Percentiles rank a stretch among this genome's conserved stretches.
These are phyloP conservation scores for Archips xylosteana DNA, from an alignment of 2,888 invertebrate genomes.

Conservation along the genomic window DNA sequence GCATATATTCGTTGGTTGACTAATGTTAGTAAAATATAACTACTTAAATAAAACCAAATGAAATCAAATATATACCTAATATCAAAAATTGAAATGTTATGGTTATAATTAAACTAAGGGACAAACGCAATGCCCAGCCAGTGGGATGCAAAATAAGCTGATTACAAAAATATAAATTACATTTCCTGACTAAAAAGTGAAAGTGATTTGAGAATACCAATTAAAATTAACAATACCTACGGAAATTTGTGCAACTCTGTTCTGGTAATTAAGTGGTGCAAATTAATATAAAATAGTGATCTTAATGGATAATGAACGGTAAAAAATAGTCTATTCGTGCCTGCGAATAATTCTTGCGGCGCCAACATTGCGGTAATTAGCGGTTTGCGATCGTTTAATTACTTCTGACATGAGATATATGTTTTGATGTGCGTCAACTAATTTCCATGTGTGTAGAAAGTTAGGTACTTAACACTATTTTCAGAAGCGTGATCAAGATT, in stretches of 20 bases:
- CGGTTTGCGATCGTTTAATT: slow-evolving; percentile 34
- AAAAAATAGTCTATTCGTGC: slow-evolving; percentile 34
- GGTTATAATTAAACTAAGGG: too few species aligned
- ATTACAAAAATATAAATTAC: too few species aligned
- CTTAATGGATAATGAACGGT: slow-evolving; percentile 34
- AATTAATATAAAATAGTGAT: slow-evolving; percentile 33
- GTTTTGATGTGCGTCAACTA: neutral
- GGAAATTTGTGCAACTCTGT: neutral
- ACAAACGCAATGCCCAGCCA: too few species aligned
- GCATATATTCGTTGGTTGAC: too few species aligned
- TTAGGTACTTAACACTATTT: neutral
- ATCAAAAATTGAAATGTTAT: too few species aligned
- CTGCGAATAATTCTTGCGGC: slow-evolving; percentile 35
- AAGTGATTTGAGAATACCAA: neutral
- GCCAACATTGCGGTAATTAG: slow-evolving; percentile 36
- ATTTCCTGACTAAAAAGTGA: too few species aligned
- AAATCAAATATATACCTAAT: too few species aligned
- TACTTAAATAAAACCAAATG: too few species aligned
- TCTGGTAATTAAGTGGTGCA: slow-evolving; percentile 13
- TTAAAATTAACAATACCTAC: slow-evolving; percentile 1
- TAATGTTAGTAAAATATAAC: too few species aligned
- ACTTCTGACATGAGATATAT: slow-evolving; percentile 22
- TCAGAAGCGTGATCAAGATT: neutral
- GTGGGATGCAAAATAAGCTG: too few species aligned
- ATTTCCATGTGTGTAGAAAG: slow-evolving; percentile 1